These are phyloP conservation scores for Laupala kohalensis DNA, from an alignment of 1,140 invertebrate genomes.

Conservation along the genomic window DNA sequence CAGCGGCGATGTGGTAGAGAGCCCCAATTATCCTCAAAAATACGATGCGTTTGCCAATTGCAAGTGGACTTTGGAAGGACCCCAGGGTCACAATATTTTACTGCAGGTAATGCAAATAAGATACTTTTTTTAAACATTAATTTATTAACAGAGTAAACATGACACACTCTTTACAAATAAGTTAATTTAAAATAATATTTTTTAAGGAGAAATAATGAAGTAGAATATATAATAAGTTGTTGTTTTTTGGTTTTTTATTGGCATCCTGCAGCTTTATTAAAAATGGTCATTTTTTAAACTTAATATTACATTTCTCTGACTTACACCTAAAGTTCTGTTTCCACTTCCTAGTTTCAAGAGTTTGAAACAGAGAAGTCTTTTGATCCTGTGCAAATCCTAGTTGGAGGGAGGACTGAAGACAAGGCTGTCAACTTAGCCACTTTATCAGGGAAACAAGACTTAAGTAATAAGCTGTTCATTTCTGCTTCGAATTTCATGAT, in stretches of 20 bases:
- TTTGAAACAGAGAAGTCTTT: constrained; percentile 95
- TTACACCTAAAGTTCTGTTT: no score
- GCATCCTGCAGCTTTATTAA: no score
- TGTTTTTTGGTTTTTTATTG: no score
- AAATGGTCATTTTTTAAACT: no score
- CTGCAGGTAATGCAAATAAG: constrained; percentile 42
- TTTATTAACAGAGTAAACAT: no score
- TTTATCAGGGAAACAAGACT: constrained; percentile 75
- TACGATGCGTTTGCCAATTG: constrained; percentile 82
- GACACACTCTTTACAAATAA: no score
- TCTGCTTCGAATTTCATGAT: constrained; percentile 97
- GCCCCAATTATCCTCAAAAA: constrained; percentile 86
- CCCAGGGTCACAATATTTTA: constrained; percentile 85
- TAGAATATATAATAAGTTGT: no score
- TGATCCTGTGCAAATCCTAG: constrained; percentile 89
- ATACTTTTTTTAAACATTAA: no score
- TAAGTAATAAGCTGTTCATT: constrained; percentile 70
- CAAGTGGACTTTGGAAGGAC: constrained; percentile 94
- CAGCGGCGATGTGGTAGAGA: constrained; percentile 88
- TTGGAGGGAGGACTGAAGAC: constrained; percentile 88
- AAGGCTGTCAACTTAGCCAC: constrained; percentile 83
- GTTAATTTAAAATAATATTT: no score
- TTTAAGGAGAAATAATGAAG: no score
- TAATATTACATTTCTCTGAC: constrained; percentile 8
- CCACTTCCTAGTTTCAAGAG: constrained; percentile 71